Evolutionary conservation across 2,888 invertebrate genomes (phyloP).

Genomic region (Calameuta pallipes): DNA sequence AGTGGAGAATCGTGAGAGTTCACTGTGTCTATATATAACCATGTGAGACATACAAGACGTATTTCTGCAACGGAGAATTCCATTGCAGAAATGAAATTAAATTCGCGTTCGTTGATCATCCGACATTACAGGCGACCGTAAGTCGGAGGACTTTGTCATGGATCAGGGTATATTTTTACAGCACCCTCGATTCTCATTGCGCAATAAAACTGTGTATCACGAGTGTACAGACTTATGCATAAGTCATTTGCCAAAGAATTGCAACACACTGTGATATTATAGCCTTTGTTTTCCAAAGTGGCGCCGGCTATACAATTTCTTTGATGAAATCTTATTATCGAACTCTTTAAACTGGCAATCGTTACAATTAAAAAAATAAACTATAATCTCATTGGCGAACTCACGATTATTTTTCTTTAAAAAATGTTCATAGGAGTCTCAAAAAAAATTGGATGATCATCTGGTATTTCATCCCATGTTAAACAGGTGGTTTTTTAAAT

Average conservation of each 20-base stretch:
- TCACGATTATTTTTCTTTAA: background rate
- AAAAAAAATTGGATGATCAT: background rate
- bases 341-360: background rate
- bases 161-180: slow-evolving; percentile 11
- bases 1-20: background rate
- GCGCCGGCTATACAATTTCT: background rate
- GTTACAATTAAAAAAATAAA: background rate
- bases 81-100: background rate
- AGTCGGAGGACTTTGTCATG: background rate
- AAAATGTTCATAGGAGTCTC: background rate
- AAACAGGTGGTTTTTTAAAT: background rate
- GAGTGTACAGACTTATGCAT: background rate
- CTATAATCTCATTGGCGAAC: background rate
- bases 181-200: slow-evolving; percentile 8
- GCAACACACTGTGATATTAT: background rate
- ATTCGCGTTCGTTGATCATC: background rate
- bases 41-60: background rate
- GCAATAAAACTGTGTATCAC: background rate
- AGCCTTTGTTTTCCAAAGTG: background rate
- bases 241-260: background rate
- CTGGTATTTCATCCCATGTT: background rate
- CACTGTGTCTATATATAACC: background rate
- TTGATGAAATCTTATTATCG: background rate
- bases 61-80: background rate
- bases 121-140: background rate